A percentile compares a stretch with the other conserved stretches of the same genome.
Evolutionary conservation across 2,797 vertebrate genomes (phyloP).

Genomic region (Tenualosa thibaudeaui): DNA sequence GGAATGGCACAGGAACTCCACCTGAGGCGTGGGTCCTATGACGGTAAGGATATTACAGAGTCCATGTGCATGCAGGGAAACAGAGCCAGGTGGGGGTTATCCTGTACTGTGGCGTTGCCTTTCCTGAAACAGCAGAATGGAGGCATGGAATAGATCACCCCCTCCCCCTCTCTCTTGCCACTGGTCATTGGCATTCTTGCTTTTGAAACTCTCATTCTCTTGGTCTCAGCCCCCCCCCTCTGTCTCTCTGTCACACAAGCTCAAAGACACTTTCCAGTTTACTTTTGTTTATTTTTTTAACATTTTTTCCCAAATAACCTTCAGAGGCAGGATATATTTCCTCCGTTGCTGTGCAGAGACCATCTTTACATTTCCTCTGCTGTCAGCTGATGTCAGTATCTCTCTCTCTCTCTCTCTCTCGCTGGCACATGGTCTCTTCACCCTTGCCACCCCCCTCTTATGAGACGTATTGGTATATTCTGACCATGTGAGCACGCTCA

Average conservation of each 20-base stretch:
- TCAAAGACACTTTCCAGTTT: not conserved
- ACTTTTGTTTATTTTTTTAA: not conserved
- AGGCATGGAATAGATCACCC: not conserved
- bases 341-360: not conserved
- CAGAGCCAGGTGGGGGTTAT: not conserved
- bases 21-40: not conserved
- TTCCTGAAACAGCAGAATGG: conserved; percentile 15
- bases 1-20: not conserved
- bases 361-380: not conserved
- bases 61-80: not conserved
- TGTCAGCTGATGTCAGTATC: not conserved
- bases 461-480: conserved; percentile 1
- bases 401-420: conserved; percentile 12
- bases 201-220: not conserved
- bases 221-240: not conserved
- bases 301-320: not conserved
- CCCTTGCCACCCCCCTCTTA: conserved; percentile 29
- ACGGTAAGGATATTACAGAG: not conserved
- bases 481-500: not conserved
- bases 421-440: not conserved
- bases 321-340: not conserved
- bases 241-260: not conserved
- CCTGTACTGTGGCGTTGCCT: conserved; percentile 31
- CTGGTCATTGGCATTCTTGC: not conserved
- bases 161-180: not conserved